A percentile compares a stretch with the other conserved stretches of the same genome.
Conservation (phyloP, 2,888 invertebrate species). For the Macrosiphum euphorbiae region DNA sequence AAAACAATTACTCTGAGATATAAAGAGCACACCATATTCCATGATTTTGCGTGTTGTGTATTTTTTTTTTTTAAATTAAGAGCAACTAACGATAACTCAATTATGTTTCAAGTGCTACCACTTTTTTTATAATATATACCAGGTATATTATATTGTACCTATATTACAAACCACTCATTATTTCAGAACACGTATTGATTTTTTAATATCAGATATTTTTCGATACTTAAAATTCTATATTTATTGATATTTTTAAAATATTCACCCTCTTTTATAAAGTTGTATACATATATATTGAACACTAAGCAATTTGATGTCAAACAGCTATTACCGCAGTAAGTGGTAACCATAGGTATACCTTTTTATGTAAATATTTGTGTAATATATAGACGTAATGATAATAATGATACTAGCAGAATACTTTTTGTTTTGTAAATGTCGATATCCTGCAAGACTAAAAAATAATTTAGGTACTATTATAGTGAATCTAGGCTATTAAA, state of each 20-base stretch:
- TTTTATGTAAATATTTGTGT: background rate
- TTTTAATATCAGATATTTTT: background rate
- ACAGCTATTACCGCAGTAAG: background rate
- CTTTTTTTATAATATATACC: background rate
- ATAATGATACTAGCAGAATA: background rate
- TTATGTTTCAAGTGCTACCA: background rate
- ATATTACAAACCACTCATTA: background rate
- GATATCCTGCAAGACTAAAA: background rate
- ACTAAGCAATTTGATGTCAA: background rate
- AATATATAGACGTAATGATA: background rate
- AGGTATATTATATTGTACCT: background rate
- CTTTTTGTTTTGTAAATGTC: background rate
- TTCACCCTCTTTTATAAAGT: background rate
- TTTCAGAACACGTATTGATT: background rate
- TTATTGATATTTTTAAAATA: background rate
- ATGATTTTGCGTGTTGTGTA: background rate
- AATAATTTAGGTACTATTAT: background rate
- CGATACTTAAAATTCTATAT: background rate
- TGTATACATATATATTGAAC: background rate
- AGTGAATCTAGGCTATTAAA: background rate
- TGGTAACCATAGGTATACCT: background rate
- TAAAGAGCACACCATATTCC: background rate
- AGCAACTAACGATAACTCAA: background rate
- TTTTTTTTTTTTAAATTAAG: background rate
- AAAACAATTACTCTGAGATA: background rate